Evolutionary conservation across 2,113 vertebrate genomes (phyloP).

Genomic region (Eonycteris spelaea): DNA sequence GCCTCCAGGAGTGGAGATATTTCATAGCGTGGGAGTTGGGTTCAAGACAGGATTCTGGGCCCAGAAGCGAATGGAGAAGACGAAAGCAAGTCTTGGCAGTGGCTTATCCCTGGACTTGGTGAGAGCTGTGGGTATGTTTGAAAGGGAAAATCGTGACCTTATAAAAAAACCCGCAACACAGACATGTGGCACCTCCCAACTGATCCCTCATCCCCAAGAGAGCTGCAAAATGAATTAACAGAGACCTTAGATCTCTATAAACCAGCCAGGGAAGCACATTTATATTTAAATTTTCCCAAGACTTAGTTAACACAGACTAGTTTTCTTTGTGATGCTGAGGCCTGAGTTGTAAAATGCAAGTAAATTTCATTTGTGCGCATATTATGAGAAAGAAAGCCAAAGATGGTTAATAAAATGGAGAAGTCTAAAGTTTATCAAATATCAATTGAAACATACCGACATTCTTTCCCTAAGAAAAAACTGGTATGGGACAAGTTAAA

Average conservation of each 20-base stretch:
- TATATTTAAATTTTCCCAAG: conserved; percentile 14
- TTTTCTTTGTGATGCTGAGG: conserved; percentile 22
- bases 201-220: background rate
- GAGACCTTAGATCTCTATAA: conserved; percentile 32
- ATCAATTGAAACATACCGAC: background rate
- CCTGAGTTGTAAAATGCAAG: background rate
- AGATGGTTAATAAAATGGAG: background rate
- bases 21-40: background rate
- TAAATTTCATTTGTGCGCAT: conserved; percentile 4
- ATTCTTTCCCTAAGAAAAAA: background rate
- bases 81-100: background rate
- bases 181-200: background rate
- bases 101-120: conserved; percentile 21
- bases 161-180: conserved; percentile 33
- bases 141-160: conserved; percentile 55
- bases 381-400: background rate
- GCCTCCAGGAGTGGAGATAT: background rate
- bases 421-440: background rate
- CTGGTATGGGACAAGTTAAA: background rate
- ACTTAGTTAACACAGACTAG: conserved; percentile 1
- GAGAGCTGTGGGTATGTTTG: conserved; percentile 11
- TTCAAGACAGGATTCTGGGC: background rate
- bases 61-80: background rate
- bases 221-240: conserved; percentile 11
- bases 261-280: background rate